Base-by-base conservation (phyloP, 2,113 vertebrate species). In the Camelus bactrianus region DNA sequence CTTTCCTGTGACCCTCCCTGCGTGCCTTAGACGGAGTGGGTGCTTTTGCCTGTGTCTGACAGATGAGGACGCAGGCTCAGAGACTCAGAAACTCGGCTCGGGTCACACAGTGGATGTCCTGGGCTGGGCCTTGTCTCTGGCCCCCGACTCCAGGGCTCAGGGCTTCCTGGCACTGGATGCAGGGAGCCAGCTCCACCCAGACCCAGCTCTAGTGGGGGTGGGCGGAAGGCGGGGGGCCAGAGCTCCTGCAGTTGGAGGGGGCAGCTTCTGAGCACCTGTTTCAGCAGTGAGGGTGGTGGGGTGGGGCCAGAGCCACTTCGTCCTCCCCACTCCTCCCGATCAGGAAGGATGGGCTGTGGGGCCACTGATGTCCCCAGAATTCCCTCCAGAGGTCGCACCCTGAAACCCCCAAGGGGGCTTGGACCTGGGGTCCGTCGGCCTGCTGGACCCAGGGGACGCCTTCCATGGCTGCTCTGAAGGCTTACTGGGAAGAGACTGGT, bases 101-200 rank as follows among this genome's bases (percentile, higher is more conserved):
- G 52, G 81, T 52, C 81, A 28, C 89, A 50, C 35, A 38, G 48
- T 2, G 42, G 65, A 16, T 64, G 62, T 42, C 24, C 70, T 26
- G 12, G 54, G 58, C 15, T 6, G 1, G 30, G 4, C 12, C 35
- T 58, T 73, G 15, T 24, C 17, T 35, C 54, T n/a, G 69, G 7
- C 38, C 52, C 42, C 42, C 17, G 20, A 22, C 14, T 81, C 20
- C 9, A 1, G 79, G 5, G 28, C 80, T 77, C 50, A 16, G 64
- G 2, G 3, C 72, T 72, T 64, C n/a, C 32, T 56, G 2, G 38
- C 0, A 0, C 2, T 19, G 35, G 22, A 3, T 0, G 5, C n/a
- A 22, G 20, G 69, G 24, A 42, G 19, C 11, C 2, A 14, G 52
- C n/a, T 19, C 30, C 9, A 2, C 7, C 30, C 50, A 30, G 80